Conservation (phyloP, 1,140 invertebrate species). For the Orchesella cincta region DNA sequence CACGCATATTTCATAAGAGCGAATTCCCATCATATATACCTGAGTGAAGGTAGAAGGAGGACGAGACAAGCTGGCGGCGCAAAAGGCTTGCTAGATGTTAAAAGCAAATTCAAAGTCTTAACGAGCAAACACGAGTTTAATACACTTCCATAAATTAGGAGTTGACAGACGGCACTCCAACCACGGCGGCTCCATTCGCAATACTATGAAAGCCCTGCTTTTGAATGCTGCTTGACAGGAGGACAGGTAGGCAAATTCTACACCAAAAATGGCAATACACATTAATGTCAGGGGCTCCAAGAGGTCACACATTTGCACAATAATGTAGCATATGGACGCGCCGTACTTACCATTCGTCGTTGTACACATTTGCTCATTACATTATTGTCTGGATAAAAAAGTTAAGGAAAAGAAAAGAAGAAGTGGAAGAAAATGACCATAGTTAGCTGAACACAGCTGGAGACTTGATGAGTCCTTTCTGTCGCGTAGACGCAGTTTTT, state of each 20-base stretch:
- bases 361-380: too few species aligned
- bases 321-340: neutral
- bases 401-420: neutral
- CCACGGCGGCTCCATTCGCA: neutral
- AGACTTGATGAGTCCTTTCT: neutral
- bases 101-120: constrained; percentile 23
- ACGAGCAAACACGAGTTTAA: constrained; percentile 24
- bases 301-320: neutral
- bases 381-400: neutral
- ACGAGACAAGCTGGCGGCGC: too few species aligned
- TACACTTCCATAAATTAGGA: constrained; percentile 17
- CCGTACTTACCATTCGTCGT: too few species aligned
- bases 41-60: too few species aligned
- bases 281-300: constrained; percentile 4
- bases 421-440: neutral
- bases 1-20: too few species aligned
- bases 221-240: neutral
- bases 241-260: neutral
- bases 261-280: constrained; percentile 18
- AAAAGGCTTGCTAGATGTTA: neutral
- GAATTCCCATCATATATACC: too few species aligned
- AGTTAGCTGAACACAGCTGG: neutral
- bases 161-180: constrained; percentile 24
- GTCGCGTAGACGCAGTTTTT: neutral
- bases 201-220: neutral